A percentile compares a stretch with the other conserved stretches of the same genome.
These are phyloP conservation scores for Dusona sp. DNA, from an alignment of 2,888 invertebrate species.

Conservation along the genomic window DNA sequence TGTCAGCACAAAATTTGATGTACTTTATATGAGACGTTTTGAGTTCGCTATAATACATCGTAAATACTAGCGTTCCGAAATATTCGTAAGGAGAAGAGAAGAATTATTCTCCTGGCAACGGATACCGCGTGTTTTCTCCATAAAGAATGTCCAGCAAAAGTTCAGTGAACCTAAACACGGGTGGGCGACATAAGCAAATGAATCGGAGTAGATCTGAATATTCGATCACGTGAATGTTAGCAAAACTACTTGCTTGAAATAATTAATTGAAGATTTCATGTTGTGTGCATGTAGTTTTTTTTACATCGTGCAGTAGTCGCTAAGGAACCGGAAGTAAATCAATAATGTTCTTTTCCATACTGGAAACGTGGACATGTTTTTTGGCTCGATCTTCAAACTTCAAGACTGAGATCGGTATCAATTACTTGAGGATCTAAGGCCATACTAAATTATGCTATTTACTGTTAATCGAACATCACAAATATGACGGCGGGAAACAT, in stretches of 20 bases:
- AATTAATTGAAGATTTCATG: not conserved
- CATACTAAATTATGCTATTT: not conserved
- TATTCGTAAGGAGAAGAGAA: slow-evolving; percentile 22
- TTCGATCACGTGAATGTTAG: slow-evolving; percentile 23
- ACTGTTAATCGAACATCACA: not conserved
- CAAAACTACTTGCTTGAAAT: not conserved
- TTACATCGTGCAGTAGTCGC: not conserved
- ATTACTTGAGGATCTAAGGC: not conserved
- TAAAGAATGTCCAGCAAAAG: slow-evolving; percentile 23
- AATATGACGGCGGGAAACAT: no score
- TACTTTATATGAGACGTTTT: not conserved
- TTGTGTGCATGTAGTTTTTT: not conserved
- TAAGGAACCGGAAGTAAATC: not conserved
- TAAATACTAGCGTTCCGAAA: slow-evolving; percentile 18
- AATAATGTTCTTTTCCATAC: not conserved
- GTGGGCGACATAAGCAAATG: slow-evolving; percentile 16
- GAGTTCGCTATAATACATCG: slow-evolving; percentile 16
- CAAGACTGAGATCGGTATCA: not conserved
- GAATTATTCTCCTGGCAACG: slow-evolving; percentile 26
- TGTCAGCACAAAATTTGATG: slow-evolving; percentile 7
- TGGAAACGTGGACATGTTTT: not conserved
- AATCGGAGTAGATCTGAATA: slow-evolving; percentile 34
- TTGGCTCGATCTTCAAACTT: not conserved
- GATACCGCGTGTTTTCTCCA: slow-evolving; percentile 38
- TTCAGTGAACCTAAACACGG: slow-evolving; percentile 56